A percentile compares a stretch with the other conserved stretches of the same genome.
Conservation (phyloP, 2,888 invertebrate genomes). For the Caenorhabditis sinica region DNA sequence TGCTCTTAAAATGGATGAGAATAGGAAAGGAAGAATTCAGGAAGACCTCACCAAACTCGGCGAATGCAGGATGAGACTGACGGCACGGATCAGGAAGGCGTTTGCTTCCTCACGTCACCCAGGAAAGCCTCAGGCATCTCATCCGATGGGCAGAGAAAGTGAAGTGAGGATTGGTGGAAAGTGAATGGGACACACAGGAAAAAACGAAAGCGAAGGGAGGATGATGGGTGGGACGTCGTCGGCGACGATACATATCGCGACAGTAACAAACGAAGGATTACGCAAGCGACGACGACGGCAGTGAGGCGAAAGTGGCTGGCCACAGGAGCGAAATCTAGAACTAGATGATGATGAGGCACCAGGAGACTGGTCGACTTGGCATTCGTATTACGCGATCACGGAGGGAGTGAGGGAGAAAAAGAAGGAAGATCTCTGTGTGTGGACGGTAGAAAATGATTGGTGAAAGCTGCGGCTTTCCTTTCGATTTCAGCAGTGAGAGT, state of each 20-base stretch:
- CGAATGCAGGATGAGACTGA: constrained; percentile 33
- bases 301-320: constrained; percentile 61
- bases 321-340: constrained; percentile 59
- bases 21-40: constrained; percentile 4
- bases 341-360: constrained; percentile 57
- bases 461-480: constrained; percentile 53
- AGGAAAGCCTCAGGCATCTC: constrained; percentile 55
- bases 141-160: constrained; percentile 65
- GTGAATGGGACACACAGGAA: constrained; percentile 55
- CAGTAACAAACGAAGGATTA: constrained; percentile 61
- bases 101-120: constrained; percentile 48
- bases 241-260: constrained; percentile 60
- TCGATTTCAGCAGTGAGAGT: constrained; percentile 61
- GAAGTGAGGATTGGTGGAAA: constrained; percentile 63
- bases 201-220: constrained; percentile 56
- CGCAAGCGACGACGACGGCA: constrained; percentile 59
- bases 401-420: constrained; percentile 39
- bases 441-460: constrained; percentile 53
- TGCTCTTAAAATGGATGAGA: neutral
- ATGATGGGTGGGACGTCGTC: constrained; percentile 55
- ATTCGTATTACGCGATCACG: constrained; percentile 55
- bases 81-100: constrained; percentile 56
- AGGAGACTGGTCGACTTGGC: constrained; percentile 53
- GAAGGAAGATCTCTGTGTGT: constrained; percentile 36
- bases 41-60: constrained; percentile 39